Percentiles rank a stretch among this genome's conserved stretches.
Conservation (phyloP, 2,797 vertebrate species). For the Syndactyla subalaris region DNA sequence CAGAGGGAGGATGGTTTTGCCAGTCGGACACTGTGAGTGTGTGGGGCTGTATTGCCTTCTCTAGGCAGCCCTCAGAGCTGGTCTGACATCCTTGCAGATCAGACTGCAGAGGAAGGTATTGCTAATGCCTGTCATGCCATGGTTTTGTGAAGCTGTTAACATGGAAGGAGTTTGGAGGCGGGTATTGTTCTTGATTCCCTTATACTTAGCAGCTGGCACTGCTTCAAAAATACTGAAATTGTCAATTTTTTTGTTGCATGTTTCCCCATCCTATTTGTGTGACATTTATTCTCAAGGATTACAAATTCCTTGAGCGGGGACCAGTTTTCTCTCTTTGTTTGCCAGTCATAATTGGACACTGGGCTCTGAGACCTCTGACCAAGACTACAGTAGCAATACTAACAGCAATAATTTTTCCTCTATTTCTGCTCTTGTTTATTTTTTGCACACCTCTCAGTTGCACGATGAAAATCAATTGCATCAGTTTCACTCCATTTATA, state of each 20-base stretch:
- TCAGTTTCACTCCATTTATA: background rate
- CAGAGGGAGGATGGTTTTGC: background rate
- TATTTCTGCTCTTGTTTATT: background rate
- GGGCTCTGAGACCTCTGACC: constrained; percentile 5
- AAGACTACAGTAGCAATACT: background rate
- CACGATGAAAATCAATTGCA: background rate
- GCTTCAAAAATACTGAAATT: background rate
- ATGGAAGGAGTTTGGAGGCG: background rate
- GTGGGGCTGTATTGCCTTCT: background rate
- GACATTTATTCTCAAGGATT: background rate
- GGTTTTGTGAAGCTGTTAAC: background rate
- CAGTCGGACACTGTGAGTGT: background rate
- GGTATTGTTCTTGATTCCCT: background rate
- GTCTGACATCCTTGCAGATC: background rate
- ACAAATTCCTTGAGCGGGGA: background rate
- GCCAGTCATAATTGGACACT: background rate
- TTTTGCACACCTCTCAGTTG: background rate
- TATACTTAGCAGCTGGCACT: background rate
- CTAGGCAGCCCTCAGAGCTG: background rate
- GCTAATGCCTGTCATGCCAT: background rate
- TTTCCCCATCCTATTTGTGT: background rate
- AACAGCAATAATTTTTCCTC: background rate
- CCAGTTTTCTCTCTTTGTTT: background rate
- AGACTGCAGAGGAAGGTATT: background rate
- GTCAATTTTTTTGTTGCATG: fast-evolving